These are phyloP conservation scores for Eonycteris spelaea DNA, from an alignment of 2,113 vertebrate species.

Conservation along the genomic window DNA sequence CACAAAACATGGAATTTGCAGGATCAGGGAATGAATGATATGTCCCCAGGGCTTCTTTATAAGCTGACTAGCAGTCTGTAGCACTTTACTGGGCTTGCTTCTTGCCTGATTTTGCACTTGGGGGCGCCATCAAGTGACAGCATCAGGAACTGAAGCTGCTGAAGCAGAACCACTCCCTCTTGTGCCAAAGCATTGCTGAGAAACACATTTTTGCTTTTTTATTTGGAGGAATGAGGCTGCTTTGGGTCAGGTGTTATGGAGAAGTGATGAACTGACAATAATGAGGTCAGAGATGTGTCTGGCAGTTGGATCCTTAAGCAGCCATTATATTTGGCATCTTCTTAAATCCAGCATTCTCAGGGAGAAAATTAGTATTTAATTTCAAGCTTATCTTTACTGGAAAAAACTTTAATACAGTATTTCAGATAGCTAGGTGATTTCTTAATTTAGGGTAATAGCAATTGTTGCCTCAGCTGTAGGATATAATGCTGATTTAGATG, in stretches of 20 bases:
- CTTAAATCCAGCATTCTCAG: neutral
- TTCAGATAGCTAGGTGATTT: neutral
- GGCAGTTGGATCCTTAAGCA: neutral
- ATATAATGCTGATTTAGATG: neutral
- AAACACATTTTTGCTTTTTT: neutral
- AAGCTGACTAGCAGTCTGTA: neutral
- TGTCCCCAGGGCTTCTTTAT: neutral
- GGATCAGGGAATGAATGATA: neutral
- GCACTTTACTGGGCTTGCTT: rapidly evolving
- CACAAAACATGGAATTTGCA: neutral
- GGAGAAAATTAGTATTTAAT: neutral
- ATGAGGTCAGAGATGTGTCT: neutral
- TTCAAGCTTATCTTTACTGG: neutral
- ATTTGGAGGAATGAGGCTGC: neutral
- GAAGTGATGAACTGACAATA: neutral
- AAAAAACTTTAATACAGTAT: slow-evolving; percentile 22
- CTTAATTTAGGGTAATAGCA: neutral
- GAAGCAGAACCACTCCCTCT: neutral
- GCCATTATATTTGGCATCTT: neutral
- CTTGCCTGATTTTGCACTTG: neutral
- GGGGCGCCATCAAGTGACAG: slow-evolving; percentile 45
- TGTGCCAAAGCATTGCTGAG: neutral
- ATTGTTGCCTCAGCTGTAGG: neutral
- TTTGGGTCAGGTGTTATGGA: neutral
- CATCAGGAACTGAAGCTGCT: neutral